Percentiles rank a stretch among this genome's conserved stretches.
phyloP scores from a whole-genome alignment of 2,113 vertebrate species.

The Vireo altiloquus region DNA sequence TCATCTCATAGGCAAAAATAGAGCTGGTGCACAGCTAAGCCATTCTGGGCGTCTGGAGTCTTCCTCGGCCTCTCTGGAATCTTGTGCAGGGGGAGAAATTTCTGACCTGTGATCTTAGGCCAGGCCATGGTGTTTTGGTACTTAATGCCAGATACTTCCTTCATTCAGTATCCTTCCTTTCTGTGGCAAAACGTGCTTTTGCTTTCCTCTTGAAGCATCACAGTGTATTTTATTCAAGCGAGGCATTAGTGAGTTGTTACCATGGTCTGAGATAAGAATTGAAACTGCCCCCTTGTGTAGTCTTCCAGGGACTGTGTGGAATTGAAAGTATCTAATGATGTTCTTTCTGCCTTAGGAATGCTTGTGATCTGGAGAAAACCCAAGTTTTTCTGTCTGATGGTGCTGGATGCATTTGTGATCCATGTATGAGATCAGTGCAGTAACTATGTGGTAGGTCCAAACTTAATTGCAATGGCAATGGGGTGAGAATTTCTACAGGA shows the following conservation, averaged over 20 bases:
- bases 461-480: not conserved
- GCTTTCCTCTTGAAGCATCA: not conserved
- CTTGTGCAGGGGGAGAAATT: not conserved
- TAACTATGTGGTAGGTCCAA: not conserved
- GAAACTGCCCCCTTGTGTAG: not conserved
- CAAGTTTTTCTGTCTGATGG: not conserved
- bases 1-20: not conserved
- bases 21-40: not conserved
- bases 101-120: not conserved
- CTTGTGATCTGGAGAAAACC: not conserved
- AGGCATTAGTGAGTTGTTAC: not conserved
- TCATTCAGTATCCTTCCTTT: not conserved
- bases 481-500: not conserved
- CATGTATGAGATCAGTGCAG: not conserved
- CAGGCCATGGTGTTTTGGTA: not conserved
- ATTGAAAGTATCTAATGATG: not conserved
- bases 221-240: not conserved
- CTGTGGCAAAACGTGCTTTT: not conserved
- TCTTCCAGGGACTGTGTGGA: not conserved
- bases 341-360: not conserved
- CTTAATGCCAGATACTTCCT: fast-evolving
- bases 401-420: not conserved
- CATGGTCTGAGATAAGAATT: not conserved
- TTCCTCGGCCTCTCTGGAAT: not conserved
- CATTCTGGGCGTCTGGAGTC: not conserved